phyloP scores from a whole-genome alignment of 2,797 vertebrate species.

The Cyprinella venusta region DNA sequence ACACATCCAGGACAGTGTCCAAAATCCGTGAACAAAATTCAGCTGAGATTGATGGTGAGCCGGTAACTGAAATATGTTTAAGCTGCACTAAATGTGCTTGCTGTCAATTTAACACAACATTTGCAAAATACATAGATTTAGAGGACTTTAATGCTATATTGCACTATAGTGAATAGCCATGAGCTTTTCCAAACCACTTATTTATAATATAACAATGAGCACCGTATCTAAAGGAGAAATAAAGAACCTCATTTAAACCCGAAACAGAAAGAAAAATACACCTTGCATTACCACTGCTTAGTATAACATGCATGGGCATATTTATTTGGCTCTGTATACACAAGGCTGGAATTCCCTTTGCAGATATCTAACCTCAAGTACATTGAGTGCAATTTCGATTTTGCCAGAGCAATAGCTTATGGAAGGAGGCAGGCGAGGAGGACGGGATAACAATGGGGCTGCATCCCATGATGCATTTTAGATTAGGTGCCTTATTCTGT shows the following conservation, averaged over 20 bases:
- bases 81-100: not conserved
- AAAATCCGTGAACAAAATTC: not conserved
- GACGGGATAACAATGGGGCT: conserved; percentile 46
- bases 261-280: not conserved
- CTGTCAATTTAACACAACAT: conserved; percentile 2
- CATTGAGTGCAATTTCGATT: conserved; percentile 35
- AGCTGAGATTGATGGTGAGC: conserved; percentile 29
- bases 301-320: conserved; percentile 15
- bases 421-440: conserved; percentile 27
- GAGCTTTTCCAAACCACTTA: conserved; percentile 6
- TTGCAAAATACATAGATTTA: conserved; percentile 1
- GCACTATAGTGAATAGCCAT: not conserved
- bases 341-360: conserved; percentile 5
- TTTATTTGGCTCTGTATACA: conserved; percentile 17
- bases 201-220: conserved; percentile 23
- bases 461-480: conserved; percentile 54
- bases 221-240: not conserved
- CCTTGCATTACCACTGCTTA: conserved; percentile 2
- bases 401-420: conserved; percentile 27
- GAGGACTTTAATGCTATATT: conserved; percentile 6
- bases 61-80: conserved; percentile 12
- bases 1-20: conserved; percentile 20
- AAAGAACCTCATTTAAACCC: not conserved
- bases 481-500: conserved; percentile 56
- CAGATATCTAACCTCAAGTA: conserved; percentile 43